Conservation (phyloP, 2,888 invertebrate species). For the Dasysyrphus tricinctus region DNA sequence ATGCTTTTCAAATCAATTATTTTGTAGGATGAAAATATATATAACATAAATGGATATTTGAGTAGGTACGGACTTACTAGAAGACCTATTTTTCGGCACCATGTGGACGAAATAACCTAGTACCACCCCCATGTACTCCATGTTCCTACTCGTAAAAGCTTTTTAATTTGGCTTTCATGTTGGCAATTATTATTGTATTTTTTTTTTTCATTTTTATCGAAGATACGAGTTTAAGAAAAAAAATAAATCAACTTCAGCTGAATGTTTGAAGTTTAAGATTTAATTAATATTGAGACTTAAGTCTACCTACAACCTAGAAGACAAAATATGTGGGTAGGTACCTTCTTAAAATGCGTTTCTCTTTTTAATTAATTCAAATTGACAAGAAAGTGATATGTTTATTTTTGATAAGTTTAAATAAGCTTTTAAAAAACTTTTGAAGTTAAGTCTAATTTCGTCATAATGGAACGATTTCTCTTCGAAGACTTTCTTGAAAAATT, state of each 20-base stretch:
- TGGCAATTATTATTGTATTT: background rate
- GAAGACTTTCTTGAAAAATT: too few species aligned
- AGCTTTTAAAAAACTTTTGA: too few species aligned
- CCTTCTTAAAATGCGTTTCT: too few species aligned
- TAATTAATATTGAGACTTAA: background rate
- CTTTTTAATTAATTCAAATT: too few species aligned
- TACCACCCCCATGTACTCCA: background rate
- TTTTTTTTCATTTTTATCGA: background rate
- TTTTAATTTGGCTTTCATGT: slow-evolving; percentile 1
- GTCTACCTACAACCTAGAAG: too few species aligned
- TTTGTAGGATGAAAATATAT: background rate
- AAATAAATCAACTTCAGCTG: background rate
- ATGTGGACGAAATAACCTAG: background rate
- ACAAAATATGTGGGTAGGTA: too few species aligned
- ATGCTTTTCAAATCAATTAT: background rate
- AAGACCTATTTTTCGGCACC: background rate
- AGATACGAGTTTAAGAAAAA: background rate
- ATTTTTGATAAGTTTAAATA: too few species aligned
- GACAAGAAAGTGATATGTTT: too few species aligned
- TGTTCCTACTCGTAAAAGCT: background rate
- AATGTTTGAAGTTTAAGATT: background rate
- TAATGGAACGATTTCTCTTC: too few species aligned
- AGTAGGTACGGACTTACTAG: background rate
- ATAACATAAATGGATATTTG: background rate
- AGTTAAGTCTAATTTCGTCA: too few species aligned